Evolutionary conservation across 2,113 vertebrate species (phyloP).

Genomic region (Perca fluviatilis): DNA sequence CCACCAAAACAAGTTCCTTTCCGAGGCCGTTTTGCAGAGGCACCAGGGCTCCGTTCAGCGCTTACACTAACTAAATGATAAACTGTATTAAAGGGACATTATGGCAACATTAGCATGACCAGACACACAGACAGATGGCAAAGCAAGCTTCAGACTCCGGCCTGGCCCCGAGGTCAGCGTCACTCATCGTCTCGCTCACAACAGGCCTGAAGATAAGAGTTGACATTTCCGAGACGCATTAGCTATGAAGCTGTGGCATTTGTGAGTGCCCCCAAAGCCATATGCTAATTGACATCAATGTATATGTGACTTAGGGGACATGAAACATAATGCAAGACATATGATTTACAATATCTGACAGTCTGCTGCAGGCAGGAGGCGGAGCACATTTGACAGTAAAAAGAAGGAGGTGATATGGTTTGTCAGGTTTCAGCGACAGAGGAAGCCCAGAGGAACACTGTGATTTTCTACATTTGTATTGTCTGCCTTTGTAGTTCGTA

Average conservation of each 20-base stretch:
- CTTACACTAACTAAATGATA: neutral
- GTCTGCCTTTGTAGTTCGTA: neutral
- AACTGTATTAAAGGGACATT: slow-evolving; percentile 1
- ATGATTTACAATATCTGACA: neutral
- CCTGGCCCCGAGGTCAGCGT: neutral
- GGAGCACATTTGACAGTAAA: neutral
- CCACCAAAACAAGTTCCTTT: too few relatives aligned
- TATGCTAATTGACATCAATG: slow-evolving; percentile 2
- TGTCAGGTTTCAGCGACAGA: neutral
- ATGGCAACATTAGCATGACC: neutral
- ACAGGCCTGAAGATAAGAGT: neutral
- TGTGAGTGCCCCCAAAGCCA: neutral
- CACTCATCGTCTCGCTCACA: neutral
- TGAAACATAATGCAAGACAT: neutral
- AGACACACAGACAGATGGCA: neutral
- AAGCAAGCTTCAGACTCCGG: neutral
- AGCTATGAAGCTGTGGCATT: neutral
- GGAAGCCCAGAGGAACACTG: neutral
- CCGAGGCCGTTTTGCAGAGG: too few relatives aligned
- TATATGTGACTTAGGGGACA: neutral
- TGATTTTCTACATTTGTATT: neutral
- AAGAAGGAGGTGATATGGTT: neutral
- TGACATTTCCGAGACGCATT: slow-evolving; percentile 36
- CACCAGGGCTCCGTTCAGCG: too few relatives aligned
- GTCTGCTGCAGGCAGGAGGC: neutral